phyloP scores from a whole-genome alignment of 2,797 vertebrate species.

The Labeo calbasu region DNA sequence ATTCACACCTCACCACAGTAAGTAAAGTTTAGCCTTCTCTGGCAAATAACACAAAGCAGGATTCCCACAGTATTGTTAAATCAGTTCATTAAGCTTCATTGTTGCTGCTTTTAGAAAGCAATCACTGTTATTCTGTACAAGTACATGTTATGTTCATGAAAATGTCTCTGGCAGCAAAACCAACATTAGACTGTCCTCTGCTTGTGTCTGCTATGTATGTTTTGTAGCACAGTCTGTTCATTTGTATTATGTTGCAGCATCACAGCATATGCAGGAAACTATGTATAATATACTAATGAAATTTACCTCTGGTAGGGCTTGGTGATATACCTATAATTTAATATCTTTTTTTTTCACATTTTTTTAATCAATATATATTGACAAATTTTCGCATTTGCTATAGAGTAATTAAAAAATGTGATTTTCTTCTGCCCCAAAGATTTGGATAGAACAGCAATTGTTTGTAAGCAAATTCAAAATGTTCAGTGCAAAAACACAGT shows the following conservation, averaged over 20 bases:
- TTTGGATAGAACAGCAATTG: not conserved
- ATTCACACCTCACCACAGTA: conserved; percentile 81
- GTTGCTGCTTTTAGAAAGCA: conserved; percentile 27
- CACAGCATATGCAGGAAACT: conserved; percentile 3
- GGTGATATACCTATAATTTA: not conserved
- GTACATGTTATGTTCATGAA: not conserved
- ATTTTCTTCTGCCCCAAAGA: not conserved
- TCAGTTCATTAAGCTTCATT: not conserved
- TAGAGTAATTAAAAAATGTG: not conserved
- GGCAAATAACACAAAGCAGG: not conserved
- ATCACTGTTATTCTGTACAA: not conserved
- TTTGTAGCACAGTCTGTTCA: not conserved
- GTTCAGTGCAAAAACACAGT: not conserved
- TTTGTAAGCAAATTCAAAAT: not conserved
- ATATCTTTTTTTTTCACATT: too few species aligned
- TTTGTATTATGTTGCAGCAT: not conserved
- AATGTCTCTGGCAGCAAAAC: not conserved
- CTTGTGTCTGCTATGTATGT: not conserved
- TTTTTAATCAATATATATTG: not conserved
- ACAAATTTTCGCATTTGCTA: not conserved
- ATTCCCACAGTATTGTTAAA: conserved; percentile 11
- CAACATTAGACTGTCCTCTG: not conserved
- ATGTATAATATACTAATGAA: not conserved
- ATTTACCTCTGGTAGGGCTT: not conserved
- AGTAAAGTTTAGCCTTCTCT: conserved; percentile 66